Conservation (phyloP, 2,888 invertebrate species). For the Pollenia angustigena region DNA sequence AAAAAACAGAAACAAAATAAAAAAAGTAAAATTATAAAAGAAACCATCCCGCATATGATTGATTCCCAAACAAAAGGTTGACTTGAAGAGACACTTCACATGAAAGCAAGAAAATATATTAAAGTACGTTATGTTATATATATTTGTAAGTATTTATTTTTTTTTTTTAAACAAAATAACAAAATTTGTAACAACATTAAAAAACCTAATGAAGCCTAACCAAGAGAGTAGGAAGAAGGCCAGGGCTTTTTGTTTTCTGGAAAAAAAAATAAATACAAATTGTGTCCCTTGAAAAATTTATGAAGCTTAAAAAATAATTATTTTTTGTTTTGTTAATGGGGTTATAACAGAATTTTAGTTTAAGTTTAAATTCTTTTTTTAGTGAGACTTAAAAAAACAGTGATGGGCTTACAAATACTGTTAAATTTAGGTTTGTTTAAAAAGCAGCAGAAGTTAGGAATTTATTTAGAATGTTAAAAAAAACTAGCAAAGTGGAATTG, state of each 20-base stretch:
- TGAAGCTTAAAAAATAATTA: constrained; percentile 49
- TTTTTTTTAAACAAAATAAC: constrained; percentile 48
- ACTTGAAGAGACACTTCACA: constrained; percentile 63
- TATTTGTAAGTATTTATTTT: background rate
- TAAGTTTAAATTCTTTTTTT: no score
- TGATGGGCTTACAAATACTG: no score
- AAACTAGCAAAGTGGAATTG: no score
- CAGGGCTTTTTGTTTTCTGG: background rate
- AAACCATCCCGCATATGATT: constrained; percentile 73
- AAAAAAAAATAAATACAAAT: constrained; percentile 10
- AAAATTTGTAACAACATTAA: constrained; percentile 63
- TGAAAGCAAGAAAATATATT: constrained; percentile 50
- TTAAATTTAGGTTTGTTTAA: no score
- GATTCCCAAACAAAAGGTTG: constrained; percentile 71
- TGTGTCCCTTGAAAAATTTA: constrained; percentile 35
- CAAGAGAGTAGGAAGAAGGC: constrained; percentile 1
- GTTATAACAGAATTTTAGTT: no score
- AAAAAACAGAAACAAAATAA: constrained; percentile 16
- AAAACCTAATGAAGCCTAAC: constrained; percentile 70
- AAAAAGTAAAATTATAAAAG: constrained; percentile 54
- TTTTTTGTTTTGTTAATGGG: constrained; percentile 2
- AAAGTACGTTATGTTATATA: constrained; percentile 17
- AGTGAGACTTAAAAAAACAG: no score
- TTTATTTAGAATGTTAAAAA: no score
- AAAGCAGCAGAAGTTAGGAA: no score